Base-by-base conservation (phyloP, 1,140 invertebrate species). In the Musca vetustissima region DNA sequence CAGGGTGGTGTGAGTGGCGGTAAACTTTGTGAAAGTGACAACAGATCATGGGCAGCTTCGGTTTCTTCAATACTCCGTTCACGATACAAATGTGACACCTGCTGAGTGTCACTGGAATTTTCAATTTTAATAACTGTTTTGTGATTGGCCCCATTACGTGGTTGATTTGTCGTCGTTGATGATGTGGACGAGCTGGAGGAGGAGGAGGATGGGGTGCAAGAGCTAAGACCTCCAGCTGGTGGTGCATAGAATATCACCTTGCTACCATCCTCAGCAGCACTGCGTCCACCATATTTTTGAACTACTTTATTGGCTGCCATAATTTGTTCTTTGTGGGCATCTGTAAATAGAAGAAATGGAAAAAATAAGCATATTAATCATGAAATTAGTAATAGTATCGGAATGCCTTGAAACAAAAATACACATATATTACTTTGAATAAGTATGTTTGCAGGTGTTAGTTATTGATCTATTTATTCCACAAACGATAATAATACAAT, bases 1-100 rank as follows among this genome's bases (percentile, higher is more conserved):
- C 87, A 86, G 0, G 89, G 90, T 0, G 88, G 88, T 25, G 89
- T 89, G 13, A 93, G 82, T 0, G 91, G 91, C 0, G 92, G 92
- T 66, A 93, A 75, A 48, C 92, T 92, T 67, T 92, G 88, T 2
- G 92, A 92, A 13, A 94, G 83, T 68, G 93, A 93, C 15, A 94
- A 83, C n/a, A 94, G 84, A 76, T 93, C 92, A 74, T 93, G 92
- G 1, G 93, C 93, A 4, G 92, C 92, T 83, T 93, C 92, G 1
- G 91, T 93, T 77, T 94, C 93, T 73, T 92, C 92, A 1, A 89
- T 87, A 57, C 90, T 91, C 68, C 90, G 85, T 64, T 87, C 85
- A 11, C 86, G 84, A 68, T 88, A 88, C 67, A 88, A 79, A 13
- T 72, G 49, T 2, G 73, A 59, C 1, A 70, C 69, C 55, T 83